phyloP scores from a whole-genome alignment of 2,113 vertebrate species.

The Paramisgurnus dabryanus region DNA sequence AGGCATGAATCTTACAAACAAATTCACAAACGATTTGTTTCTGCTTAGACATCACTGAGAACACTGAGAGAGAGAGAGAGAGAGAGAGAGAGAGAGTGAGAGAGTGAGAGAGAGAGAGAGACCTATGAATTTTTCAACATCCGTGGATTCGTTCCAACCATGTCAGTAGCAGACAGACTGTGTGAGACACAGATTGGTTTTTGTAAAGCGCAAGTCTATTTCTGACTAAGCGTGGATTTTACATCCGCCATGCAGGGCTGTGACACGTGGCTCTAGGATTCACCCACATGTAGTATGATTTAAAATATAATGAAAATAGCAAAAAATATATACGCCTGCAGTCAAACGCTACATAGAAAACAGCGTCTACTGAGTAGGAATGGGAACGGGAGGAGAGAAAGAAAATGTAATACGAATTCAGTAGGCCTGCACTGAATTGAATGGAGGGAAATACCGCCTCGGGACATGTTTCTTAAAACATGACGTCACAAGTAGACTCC shows the following conservation, averaged over 20 bases:
- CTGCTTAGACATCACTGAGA: constrained; percentile 13
- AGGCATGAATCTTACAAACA: constrained; percentile 34
- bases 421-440: not conserved
- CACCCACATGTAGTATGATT: constrained; percentile 42
- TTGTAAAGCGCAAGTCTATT: constrained; percentile 40
- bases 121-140: constrained; percentile 58
- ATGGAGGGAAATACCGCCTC: not conserved
- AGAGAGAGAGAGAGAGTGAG: constrained; percentile 56
- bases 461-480: not conserved
- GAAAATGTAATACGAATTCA: not conserved
- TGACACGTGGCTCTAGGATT: constrained; percentile 16
- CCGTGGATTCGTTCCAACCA: constrained; percentile 61
- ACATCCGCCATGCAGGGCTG: constrained; percentile 11
- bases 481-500: constrained; percentile 41
- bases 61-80: constrained; percentile 54
- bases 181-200: constrained; percentile 52
- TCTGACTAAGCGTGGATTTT: constrained; percentile 39
- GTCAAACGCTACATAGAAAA: constrained; percentile 9
- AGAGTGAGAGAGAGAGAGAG: constrained; percentile 55
- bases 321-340: not conserved
- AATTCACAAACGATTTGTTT: not conserved
- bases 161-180: constrained; percentile 47
- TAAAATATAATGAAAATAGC: constrained; percentile 3
- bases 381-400: not conserved
- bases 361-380: not conserved